Base-by-base conservation (phyloP, 2,888 invertebrate species). In the Bugulina stolonifera region DNA sequence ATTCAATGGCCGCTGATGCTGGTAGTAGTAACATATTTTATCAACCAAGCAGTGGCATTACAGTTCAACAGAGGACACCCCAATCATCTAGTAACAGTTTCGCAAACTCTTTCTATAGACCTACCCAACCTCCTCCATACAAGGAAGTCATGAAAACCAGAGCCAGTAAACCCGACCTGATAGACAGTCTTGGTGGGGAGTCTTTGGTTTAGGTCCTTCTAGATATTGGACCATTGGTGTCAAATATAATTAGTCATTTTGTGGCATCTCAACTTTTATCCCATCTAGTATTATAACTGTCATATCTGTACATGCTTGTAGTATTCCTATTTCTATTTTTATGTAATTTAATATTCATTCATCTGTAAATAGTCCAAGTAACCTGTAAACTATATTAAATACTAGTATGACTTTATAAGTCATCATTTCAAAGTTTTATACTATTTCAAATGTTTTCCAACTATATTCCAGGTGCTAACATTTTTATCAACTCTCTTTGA, bases 111-210 rank as follows among this genome's bases (percentile, higher is more conserved):
- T 64, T 64, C 27, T 64, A 35, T 22, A 73, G 81, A 52, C 82
- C 81, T 22, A 77, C 76, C 25, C 74, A 77, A 32, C 81, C 81
- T 3, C 81, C 81, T 27, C 77, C 78, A n/a, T 82, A 82, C 73
- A 75, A 77, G 5, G 80, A 80, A 72, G 81, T 82, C 25, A 69
- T 81, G 35, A 76, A 79, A 25, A 74, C 81, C 64, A 27, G 64
- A 32, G 5, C 27, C 10, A 64, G 10, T 10, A 64, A 64, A 64
- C 64, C 64, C 3, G 64, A 64, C 32, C 64, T 64, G 14, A 64
- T 64, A 2, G 64, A 64, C 32, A 27, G 64, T 32, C 27, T 64
- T 14, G 64, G 64, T 64, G 64, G 64, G 5, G 64, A 64, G n/a
- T 64, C 64, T 5, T n/a, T 64, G 27, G 64, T 64, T 3, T 64